Conservation (phyloP, 2,113 vertebrate genomes). For the Melozone crissalis region DNA sequence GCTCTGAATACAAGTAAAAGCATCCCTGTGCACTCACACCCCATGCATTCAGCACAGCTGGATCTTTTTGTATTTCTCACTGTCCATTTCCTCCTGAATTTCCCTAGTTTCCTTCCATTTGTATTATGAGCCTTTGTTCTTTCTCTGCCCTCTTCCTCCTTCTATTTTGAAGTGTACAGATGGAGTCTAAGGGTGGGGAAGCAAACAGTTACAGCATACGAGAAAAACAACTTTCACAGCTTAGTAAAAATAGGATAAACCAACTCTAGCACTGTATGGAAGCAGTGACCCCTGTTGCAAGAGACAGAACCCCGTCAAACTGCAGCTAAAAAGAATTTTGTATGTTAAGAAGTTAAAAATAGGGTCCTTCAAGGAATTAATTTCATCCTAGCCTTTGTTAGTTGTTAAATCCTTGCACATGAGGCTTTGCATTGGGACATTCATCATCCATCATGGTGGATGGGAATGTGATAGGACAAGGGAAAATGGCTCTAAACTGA, state of each 20-base stretch:
- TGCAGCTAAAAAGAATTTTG: background rate
- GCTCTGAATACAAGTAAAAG: slow-evolving; percentile 39
- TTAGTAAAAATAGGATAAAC: background rate
- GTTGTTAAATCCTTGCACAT: background rate
- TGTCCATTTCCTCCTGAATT: slow-evolving; percentile 65
- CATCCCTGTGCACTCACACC: background rate
- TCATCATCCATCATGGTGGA: background rate
- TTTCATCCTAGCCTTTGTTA: background rate
- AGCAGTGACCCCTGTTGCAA: background rate
- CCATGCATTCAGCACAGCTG: background rate
- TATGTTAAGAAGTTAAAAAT: background rate
- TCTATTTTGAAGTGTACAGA: slow-evolving; percentile 37
- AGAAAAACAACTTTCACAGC: slow-evolving; percentile 42
- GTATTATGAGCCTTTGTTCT: slow-evolving; percentile 59
- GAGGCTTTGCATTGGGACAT: background rate
- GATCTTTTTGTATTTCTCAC: slow-evolving; percentile 67
- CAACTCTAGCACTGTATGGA: background rate
- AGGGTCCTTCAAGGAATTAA: background rate
- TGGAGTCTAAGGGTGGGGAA: background rate
- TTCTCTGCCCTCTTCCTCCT: slow-evolving; percentile 69
- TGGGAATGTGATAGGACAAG: background rate
- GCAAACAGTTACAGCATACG: background rate
- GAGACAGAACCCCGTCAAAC: background rate
- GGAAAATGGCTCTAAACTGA: background rate
- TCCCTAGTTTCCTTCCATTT: slow-evolving; percentile 68